These are phyloP conservation scores for Drosophila prosaltans DNA, from an alignment of 1,140 invertebrate genomes.

Conservation along the genomic window DNA sequence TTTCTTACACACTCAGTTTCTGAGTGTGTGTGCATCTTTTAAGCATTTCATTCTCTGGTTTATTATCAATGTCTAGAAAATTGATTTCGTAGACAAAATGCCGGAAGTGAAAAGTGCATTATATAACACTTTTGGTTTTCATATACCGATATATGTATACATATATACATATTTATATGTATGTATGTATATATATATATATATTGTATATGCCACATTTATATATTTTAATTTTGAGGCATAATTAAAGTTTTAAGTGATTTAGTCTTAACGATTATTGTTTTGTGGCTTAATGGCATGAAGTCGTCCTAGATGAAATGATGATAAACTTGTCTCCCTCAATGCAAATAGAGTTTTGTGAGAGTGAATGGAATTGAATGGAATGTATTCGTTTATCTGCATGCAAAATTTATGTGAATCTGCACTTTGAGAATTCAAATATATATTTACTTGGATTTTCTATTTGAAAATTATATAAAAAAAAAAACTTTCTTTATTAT, in stretches of 20 bases:
- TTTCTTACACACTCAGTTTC: slow-evolving; percentile 17
- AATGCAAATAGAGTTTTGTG: slow-evolving; percentile 9
- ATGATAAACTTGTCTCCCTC: not conserved
- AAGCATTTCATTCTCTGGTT: not conserved
- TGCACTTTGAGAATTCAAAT: not conserved
- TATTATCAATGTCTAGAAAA: slow-evolving; percentile 55
- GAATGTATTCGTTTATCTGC: not conserved
- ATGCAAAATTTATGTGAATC: not conserved
- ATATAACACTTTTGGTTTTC: slow-evolving; percentile 69
- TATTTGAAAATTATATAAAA: not conserved
- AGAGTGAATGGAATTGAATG: not conserved
- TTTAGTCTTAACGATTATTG: slow-evolving; percentile 35
- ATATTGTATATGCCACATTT: slow-evolving; percentile 29
- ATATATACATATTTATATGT: slow-evolving; percentile 18
- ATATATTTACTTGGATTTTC: not conserved
- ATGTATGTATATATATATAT: slow-evolving; percentile 29
- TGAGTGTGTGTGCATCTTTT: slow-evolving; percentile 15
- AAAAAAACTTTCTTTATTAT: not conserved
- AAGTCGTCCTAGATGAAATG: slow-evolving; percentile 1
- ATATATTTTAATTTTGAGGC: slow-evolving; percentile 39
- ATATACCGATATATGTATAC: slow-evolving; percentile 57
- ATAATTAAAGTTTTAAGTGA: slow-evolving; percentile 61
- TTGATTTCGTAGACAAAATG: slow-evolving; percentile 67
- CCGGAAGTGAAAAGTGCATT: slow-evolving; percentile 46
- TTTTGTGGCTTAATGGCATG: slow-evolving; percentile 29